phyloP scores from a whole-genome alignment of 2,113 vertebrate genomes.

The Dascyllus trimaculatus region DNA sequence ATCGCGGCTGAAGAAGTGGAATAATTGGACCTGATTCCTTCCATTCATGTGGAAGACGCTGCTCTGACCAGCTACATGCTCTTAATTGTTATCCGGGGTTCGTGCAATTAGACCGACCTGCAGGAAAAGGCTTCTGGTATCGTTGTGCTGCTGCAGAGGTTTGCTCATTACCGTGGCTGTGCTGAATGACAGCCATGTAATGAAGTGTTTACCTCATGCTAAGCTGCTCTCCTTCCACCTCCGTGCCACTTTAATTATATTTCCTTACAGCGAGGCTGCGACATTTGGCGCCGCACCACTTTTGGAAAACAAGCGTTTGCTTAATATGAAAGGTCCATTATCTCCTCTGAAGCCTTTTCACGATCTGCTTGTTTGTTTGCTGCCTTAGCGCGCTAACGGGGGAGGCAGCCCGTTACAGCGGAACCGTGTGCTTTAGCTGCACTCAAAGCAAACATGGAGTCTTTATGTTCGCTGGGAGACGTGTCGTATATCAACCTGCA shows the following conservation, averaged over 20 bases:
- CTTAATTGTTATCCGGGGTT: conserved; percentile 13
- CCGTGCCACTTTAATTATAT: conserved; percentile 52
- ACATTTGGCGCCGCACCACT: conserved; percentile 25
- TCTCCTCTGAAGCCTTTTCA: neutral
- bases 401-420: neutral
- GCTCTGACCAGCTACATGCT: neutral
- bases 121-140: conserved; percentile 13
- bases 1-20: conserved; percentile 18
- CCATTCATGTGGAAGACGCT: conserved; percentile 4
- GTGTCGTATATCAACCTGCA: neutral
- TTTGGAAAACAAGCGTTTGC: conserved; percentile 24
- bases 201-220: conserved; percentile 47
- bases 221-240: conserved; percentile 32
- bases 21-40: conserved; percentile 38
- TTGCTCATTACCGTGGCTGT: conserved; percentile 32
- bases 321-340: conserved; percentile 17
- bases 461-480: neutral
- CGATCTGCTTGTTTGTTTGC: conserved; percentile 3
- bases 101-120: conserved; percentile 6
- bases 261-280: conserved; percentile 15
- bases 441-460: neutral
- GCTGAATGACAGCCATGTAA: conserved; percentile 37
- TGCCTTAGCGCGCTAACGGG: neutral
- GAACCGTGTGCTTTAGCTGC: neutral
- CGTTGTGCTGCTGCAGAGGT: conserved; percentile 16